Conservation (phyloP, 2,888 invertebrate species). For the Pandemis corylana region DNA sequence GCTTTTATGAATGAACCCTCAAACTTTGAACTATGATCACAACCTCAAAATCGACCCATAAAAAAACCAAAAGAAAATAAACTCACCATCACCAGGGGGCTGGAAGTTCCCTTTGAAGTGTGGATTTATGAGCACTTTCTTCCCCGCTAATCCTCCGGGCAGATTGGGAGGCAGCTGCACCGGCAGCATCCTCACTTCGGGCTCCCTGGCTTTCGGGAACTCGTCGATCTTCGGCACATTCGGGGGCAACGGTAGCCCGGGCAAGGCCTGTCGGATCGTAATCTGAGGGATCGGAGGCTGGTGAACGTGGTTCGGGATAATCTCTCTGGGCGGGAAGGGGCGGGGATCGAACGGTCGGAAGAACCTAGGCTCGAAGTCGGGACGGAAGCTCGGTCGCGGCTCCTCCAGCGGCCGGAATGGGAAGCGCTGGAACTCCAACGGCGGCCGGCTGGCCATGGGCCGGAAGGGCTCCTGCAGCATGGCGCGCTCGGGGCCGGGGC, state of each 20-base stretch:
- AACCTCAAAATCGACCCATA: no score
- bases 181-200: constrained; percentile 76
- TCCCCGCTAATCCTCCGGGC: constrained; percentile 75
- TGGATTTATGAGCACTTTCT: constrained; percentile 88
- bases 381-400: constrained; percentile 50
- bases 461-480: constrained; percentile 52
- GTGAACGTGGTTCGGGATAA: constrained; percentile 57
- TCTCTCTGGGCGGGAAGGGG: constrained; percentile 62
- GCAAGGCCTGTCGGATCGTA: constrained; percentile 63
- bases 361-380: constrained; percentile 61
- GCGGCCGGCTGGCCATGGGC: constrained; percentile 51
- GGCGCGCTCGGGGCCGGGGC: constrained; percentile 58
- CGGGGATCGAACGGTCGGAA: constrained; percentile 54
- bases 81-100: constrained; percentile 81
- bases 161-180: constrained; percentile 65
- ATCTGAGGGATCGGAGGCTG: constrained; percentile 74
- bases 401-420: constrained; percentile 59
- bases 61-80: not conserved
- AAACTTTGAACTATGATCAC: no score
- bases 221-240: constrained; percentile 43
- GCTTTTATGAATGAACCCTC: no score
- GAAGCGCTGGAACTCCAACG: constrained; percentile 52
- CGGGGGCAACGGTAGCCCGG: constrained; percentile 41
- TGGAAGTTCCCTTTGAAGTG: constrained; percentile 87
- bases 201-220: constrained; percentile 56